Conservation (phyloP, 1,140 invertebrate species). For the Drosophila erecta region DNA sequence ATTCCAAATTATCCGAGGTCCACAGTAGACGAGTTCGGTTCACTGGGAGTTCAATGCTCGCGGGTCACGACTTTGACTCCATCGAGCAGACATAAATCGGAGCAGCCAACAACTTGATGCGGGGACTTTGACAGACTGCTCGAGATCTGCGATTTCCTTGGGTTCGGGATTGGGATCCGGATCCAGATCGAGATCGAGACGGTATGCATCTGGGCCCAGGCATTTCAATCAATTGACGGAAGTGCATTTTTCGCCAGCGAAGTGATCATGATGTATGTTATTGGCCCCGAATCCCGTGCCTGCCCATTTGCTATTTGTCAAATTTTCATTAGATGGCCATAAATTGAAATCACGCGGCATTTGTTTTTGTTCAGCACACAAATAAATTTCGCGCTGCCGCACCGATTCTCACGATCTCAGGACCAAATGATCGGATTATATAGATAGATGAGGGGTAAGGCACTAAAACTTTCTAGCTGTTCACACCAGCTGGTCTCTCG, state of each 20-base stretch:
- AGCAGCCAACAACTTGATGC: conserved; percentile 40
- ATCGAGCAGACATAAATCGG: conserved; percentile 57
- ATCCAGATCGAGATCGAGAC: background rate
- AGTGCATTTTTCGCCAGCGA: conserved; percentile 44
- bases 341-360: conserved; percentile 69
- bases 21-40: conserved; percentile 51
- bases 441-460: background rate
- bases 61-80: conserved; percentile 71
- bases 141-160: conserved; percentile 10
- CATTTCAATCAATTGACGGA: conserved; percentile 58
- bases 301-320: conserved; percentile 78
- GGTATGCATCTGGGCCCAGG: conserved; percentile 11
- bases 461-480: conserved; percentile 78
- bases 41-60: conserved; percentile 68
- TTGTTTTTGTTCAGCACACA: conserved; percentile 70
- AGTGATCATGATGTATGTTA: conserved; percentile 60
- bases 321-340: conserved; percentile 78
- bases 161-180: background rate
- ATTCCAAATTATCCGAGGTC: background rate
- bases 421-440: background rate
- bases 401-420: conserved; percentile 73
- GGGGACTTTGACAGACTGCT: conserved; percentile 38
- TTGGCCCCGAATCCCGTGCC: conserved; percentile 43
- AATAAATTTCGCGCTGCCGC: conserved; percentile 67
- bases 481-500: conserved; percentile 64